Evolutionary conservation across 2,888 invertebrate species (phyloP), one percentile per base, ranked within the genome.

Genomic region (Blera fallax): DNA sequence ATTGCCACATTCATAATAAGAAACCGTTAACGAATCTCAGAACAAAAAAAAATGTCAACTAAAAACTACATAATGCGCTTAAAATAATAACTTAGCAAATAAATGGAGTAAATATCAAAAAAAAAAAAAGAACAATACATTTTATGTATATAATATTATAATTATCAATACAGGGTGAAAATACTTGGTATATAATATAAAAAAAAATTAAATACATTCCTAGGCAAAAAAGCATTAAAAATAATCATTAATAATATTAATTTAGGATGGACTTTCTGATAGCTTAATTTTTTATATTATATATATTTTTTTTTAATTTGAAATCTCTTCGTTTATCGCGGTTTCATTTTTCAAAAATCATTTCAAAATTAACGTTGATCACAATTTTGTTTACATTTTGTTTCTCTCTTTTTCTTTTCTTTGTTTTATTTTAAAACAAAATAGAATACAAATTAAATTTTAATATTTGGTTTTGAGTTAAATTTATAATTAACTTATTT

Each of bases 231-330:
- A 45, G 40, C 34, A 54, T 40, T 54, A 58, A 76, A 69, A 29
- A 76, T 67, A 70, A 40, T 76, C 14, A 77, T 60, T 69, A 69
- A 52, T 64, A 65, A 74, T 43, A 65, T 18, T 69, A 74, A 58
- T 80, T 84, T 54, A 80, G 84, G 84, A 79, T 84, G 84, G 84
- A 80, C 62, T 76, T 69, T 56, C 54, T 64, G 54, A 76, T 73
- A 65, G 32, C 16, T 29, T n/a, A 29, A 48, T 18, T 48, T 43
- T n/a, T n/a, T n/a, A n/a, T n/a, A n/a, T n/a, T n/a, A n/a, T n/a
- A n/a, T 69, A 52, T 6, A 24, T 18, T 73, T 56, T 32, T 37
- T 21, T 37, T 72, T 43, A 8, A 27, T 21, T 76, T 69, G 8
- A 58, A 48, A 69, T 79, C 40, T 58, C 24, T 14, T 56, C 45